These are phyloP conservation scores for Hippopotamyrus pictus DNA, from an alignment of 2,797 vertebrate genomes.

Conservation along the genomic window DNA sequence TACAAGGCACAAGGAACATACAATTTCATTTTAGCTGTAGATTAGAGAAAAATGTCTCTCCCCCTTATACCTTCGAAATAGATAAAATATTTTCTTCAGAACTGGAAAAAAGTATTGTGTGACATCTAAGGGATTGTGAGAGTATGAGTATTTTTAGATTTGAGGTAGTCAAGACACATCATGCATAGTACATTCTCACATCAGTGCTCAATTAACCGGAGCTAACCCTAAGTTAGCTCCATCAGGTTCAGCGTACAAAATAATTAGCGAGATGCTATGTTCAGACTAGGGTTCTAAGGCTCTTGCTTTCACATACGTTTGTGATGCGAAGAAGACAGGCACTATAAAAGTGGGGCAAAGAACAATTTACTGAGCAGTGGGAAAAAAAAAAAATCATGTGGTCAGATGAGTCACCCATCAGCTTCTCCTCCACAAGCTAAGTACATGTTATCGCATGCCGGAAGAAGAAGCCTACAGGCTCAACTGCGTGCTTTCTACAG, in stretches of 20 bases:
- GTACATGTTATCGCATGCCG: neutral
- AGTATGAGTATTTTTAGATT: neutral
- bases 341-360: neutral
- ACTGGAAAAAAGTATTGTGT: neutral
- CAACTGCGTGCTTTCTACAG: neutral
- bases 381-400: neutral
- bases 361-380: neutral
- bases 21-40: neutral
- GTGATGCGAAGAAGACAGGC: neutral
- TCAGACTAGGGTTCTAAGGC: neutral
- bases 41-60: neutral
- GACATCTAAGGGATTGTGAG: neutral
- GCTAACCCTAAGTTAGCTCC: neutral
- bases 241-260: neutral
- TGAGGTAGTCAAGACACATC: neutral
- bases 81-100: neutral
- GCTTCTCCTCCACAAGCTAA: neutral
- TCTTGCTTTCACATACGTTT: neutral
- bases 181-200: neutral
- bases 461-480: neutral
- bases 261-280: neutral
- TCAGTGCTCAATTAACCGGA: neutral
- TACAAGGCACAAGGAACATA: neutral
- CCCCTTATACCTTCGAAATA: neutral
- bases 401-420: neutral